Base-by-base conservation (phyloP, 2,113 vertebrate species). In the Notothenia rossii region DNA sequence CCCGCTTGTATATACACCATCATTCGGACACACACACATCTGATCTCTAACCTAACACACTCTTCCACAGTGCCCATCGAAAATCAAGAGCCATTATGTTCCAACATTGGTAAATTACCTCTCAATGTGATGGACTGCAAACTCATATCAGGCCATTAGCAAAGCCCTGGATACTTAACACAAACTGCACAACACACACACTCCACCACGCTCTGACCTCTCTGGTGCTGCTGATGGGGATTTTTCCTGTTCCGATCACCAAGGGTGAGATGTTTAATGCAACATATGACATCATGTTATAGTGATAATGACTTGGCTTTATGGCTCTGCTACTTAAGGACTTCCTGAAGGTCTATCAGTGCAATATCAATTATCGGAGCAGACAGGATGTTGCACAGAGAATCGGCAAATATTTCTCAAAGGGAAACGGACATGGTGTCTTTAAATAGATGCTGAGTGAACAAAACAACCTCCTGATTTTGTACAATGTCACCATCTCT, bases 141-240 rank as follows among this genome's bases (percentile, higher is more conserved):
- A 74, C 79, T 76, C 71, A 51, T 58, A 76, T 69, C 17, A 65
- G 49, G 43, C 79, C 81, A 88, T 92, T 90, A 89, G 76, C 73
- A 25, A 60, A 79, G 77, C 76, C 75, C 77, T 11, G 64, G 65
- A 85, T 75, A 82, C 71, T 78, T 75, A 79, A 77, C 82, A 63
- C 78, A 79, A 56, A 20, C 7, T 33, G 20, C 77, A 83, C 64
- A 58, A 66, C 69, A 66, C 80, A 81, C 73, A 75, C 54, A 66
- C 61, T 20, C 59, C 46, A 60, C 50, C 15, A n/a, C 4, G 13
- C 58, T 25, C 67, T 63, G 76, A 90, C 70, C 70, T 53, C 62
- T 48, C 3, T 5, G 77, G 2, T 46, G 33, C 60, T 33, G 43
- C 75, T 18, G 54, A 40, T 55, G 51, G 15, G 1, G 20, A 45